These are phyloP conservation scores for Aphelocoma californica DNA, from an alignment of 2,797 vertebrate genomes.

Conservation along the genomic window DNA sequence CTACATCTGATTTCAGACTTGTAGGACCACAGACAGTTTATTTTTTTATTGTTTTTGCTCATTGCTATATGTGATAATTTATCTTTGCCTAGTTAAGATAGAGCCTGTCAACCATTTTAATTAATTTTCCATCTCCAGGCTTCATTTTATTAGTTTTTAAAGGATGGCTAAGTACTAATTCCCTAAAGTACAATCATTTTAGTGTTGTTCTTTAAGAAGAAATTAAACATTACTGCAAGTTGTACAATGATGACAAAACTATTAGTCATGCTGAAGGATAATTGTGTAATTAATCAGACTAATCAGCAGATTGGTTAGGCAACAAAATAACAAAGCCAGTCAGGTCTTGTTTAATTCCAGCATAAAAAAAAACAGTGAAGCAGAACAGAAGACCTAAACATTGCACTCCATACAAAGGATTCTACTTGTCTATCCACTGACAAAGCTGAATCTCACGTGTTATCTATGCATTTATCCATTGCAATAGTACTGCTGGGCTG, in stretches of 20 bases:
- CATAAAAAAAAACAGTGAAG: not conserved
- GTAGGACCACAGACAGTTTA: not conserved
- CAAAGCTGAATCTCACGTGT: not conserved
- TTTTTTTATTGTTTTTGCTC: not conserved
- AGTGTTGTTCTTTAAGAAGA: not conserved
- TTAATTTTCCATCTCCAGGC: constrained; percentile 27
- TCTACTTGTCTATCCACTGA: not conserved
- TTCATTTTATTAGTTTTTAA: constrained; percentile 37
- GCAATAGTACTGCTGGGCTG: not conserved
- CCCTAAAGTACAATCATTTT: constrained; percentile 18
- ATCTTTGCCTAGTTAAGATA: constrained; percentile 19
- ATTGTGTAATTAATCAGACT: constrained; percentile 49
- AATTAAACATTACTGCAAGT: constrained; percentile 8
- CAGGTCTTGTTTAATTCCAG: constrained; percentile 46
- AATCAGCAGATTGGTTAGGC: constrained; percentile 45
- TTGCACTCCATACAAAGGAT: not conserved
- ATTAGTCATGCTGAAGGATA: constrained; percentile 29
- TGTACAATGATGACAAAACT: constrained; percentile 14
- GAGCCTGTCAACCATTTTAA: not conserved
- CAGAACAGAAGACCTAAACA: not conserved
- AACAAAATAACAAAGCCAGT: constrained; percentile 44
- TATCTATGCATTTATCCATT: not conserved
- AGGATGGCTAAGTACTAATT: constrained; percentile 20
- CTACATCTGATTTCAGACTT: not conserved
- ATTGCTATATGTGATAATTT: not conserved